Evolutionary conservation across 2,888 invertebrate species (phyloP), one percentile per base, ranked within the genome.

Genomic region (Drosophila hamatofila): DNA sequence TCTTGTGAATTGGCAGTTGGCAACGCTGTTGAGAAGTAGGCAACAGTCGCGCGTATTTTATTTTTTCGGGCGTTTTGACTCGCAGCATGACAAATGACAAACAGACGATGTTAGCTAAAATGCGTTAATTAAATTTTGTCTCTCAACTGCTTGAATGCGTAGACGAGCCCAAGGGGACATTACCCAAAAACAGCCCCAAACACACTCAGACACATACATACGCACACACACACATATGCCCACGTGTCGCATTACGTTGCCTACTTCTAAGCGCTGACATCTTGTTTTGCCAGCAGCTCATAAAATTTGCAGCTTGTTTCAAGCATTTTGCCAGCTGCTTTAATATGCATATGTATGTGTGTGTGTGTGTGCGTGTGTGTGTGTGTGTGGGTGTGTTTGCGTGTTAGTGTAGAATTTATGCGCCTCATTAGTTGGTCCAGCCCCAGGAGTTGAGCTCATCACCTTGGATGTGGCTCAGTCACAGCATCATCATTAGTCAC

Each of bases 401-500:
- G 54, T 54, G 54, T 25, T 63, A 65, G 59, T 83, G 72, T 80
- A 75, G 78, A 89, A 90, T 90, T 90, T 90, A 89, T 89, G 89
- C 89, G 88, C 91, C 89, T 90, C 89, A 90, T 90, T 90, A 90
- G 86, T 90, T 87, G 86, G 82, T 81, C 73, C 75, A 66, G 71
- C 64, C 63, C 51, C 52, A 56, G 71, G 56, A 62, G 78, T 74
- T 57, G 62, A 64, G 52, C 51, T 65, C 76, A 66, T 72, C 79
- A 78, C 57, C 66, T 75, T 62, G 51, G 58, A 55, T 78, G 56
- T 42, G 48, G 49, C 56, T 51, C 51, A 55, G 44, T 52, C 68
- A 72, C 70, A 76, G 78, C 89, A 83, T 79, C 90, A 90, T 89
- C 89, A 89, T 89, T 89, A 90, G 90, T 89, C 90, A 89, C 83